Conservation (phyloP, 2,113 vertebrate genomes). For the Crotalus viridis region DNA sequence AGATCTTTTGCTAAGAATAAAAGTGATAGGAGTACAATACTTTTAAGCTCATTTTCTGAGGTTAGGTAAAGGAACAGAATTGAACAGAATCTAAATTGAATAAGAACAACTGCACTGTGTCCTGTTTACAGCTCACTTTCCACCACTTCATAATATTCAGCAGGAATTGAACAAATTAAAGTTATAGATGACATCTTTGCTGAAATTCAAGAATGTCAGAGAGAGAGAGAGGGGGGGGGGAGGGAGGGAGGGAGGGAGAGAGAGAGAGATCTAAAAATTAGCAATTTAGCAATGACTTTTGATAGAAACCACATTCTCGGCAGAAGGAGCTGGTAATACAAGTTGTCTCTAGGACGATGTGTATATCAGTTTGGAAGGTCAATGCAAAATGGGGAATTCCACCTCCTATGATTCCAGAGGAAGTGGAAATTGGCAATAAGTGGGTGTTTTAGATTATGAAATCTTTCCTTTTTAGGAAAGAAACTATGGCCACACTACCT, state of each 20-base stretch:
- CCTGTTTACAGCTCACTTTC: not conserved
- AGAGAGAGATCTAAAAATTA: not conserved
- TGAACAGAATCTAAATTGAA: not conserved
- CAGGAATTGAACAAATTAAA: not conserved
- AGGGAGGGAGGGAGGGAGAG: not conserved
- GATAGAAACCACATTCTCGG: not conserved
- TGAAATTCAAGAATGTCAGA: not conserved
- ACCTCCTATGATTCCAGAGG: slow-evolving; percentile 25
- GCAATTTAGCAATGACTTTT: not conserved
- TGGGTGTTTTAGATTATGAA: slow-evolving; percentile 15
- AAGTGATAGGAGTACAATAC: not conserved
- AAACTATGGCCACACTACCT: not conserved
- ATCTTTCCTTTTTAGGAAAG: slow-evolving; percentile 28
- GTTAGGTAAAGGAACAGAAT: not conserved
- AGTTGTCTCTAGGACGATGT: not conserved
- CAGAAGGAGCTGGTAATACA: not conserved
- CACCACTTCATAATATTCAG: not conserved
- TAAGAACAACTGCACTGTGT: not conserved
- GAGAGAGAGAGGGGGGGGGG: too few relatives aligned
- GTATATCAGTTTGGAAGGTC: not conserved
- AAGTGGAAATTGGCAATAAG: not conserved
- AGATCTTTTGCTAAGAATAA: not conserved
- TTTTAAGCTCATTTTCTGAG: not conserved
- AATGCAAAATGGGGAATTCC: not conserved
- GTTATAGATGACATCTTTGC: not conserved